phyloP scores from a whole-genome alignment of 2,888 invertebrate species.

The Syrphus vitripennis region DNA sequence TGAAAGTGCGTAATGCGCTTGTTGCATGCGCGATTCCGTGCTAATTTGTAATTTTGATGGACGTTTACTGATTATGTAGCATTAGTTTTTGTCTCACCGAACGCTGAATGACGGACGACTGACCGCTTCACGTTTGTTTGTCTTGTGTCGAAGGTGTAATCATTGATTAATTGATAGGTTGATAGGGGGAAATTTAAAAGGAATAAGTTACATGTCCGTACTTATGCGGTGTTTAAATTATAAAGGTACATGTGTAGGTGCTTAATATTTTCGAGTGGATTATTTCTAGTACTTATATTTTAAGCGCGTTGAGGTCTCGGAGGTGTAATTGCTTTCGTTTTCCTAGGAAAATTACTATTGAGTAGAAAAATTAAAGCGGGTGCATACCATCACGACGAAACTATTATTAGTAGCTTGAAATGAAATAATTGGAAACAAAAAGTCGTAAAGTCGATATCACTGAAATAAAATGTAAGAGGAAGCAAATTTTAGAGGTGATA shows the following conservation, averaged over 20 bases:
- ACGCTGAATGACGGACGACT: neutral
- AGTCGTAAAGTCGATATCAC: neutral
- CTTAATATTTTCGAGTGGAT: neutral
- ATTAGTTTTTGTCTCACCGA: conserved; percentile 60
- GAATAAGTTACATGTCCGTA: conserved; percentile 29
- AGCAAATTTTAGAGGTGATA: neutral
- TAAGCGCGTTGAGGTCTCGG: conserved; percentile 22
- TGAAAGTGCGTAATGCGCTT: conserved; percentile 66
- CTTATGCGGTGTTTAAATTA: neutral
- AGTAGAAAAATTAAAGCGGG: neutral
- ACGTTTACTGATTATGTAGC: conserved; percentile 61
- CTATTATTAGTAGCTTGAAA: neutral
- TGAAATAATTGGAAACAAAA: neutral
- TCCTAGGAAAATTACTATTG: neutral
- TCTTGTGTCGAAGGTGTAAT: conserved; percentile 67
- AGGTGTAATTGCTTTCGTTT: conserved; percentile 61
- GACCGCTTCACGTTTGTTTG: conserved; percentile 45
- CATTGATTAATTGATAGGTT: conserved; percentile 63
- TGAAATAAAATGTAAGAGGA: neutral
- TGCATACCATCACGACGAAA: neutral
- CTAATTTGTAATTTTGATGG: conserved; percentile 66
- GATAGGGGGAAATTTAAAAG: conserved; percentile 35
- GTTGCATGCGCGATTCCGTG: conserved; percentile 54
- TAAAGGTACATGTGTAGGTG: neutral
- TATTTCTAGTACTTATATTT: neutral